A percentile compares a stretch with the other conserved stretches of the same genome.
Conservation (phyloP, 2,113 vertebrate species). For the Abramis brama region DNA sequence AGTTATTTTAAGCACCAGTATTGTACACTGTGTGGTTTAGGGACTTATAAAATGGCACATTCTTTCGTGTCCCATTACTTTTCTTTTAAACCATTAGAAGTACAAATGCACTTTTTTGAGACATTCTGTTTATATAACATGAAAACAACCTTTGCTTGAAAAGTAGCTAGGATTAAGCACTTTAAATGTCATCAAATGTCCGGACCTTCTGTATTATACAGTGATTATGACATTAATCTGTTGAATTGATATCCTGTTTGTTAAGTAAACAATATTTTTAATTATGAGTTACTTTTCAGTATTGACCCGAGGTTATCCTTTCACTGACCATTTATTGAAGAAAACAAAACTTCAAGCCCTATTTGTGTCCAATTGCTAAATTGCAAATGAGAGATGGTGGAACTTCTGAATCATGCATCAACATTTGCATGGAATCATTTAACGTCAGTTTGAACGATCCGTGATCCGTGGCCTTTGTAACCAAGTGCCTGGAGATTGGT, state of each 20-base stretch:
- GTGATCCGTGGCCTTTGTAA: slow-evolving; percentile 22
- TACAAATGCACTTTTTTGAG: not conserved
- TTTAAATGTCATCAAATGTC: not conserved
- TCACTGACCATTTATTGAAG: not conserved
- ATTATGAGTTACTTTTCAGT: too few relatives aligned
- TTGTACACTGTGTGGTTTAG: slow-evolving; percentile 1
- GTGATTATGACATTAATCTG: not conserved
- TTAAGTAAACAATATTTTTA: too few relatives aligned
- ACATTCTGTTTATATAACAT: not conserved
- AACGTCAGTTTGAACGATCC: not conserved
- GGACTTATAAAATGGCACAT: not conserved
- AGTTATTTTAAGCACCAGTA: not conserved
- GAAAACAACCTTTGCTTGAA: not conserved
- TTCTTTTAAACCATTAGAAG: not conserved
- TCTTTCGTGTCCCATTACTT: not conserved
- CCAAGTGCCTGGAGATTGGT: slow-evolving; percentile 10
- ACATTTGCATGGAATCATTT: not conserved
- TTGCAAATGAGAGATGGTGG: not conserved
- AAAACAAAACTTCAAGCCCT: not conserved
- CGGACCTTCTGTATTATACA: not conserved
- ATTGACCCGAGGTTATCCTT: not conserved
- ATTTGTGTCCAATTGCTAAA: not conserved
- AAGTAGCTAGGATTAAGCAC: not conserved
- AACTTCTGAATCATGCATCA: slow-evolving; percentile 3
- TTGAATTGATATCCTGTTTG: too few relatives aligned